Percentiles rank a stretch among this genome's conserved stretches.
phyloP scores from a whole-genome alignment of 2,797 vertebrate species.

The Cichlasoma orientale region DNA sequence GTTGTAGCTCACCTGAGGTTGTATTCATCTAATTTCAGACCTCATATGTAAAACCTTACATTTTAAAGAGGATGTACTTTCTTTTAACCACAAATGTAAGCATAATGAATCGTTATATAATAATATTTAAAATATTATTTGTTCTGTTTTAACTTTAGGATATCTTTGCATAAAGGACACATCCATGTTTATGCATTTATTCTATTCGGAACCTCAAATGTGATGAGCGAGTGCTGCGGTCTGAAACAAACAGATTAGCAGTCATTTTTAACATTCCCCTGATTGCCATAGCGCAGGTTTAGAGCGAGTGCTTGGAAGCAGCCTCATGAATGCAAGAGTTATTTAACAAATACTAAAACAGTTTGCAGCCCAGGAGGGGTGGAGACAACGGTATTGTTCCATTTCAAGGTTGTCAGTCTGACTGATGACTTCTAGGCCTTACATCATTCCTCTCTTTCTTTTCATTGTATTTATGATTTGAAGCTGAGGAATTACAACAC shows the following conservation, averaged over 20 bases:
- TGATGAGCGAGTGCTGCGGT: neutral
- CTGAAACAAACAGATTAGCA: conserved; percentile 50
- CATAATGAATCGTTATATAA: neutral
- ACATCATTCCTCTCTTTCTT: conserved; percentile 66
- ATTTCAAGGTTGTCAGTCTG: conserved; percentile 78
- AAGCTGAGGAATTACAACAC: conserved; percentile 64
- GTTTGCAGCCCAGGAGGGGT: conserved; percentile 62
- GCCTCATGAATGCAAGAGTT: conserved; percentile 67
- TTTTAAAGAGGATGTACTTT: neutral
- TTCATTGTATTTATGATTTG: conserved; percentile 74
- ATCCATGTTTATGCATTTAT: conserved; percentile 22
- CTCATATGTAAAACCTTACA: neutral
- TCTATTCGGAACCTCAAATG: conserved; percentile 3
- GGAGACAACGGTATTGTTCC: conserved; percentile 69
- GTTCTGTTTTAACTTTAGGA: conserved; percentile 8
- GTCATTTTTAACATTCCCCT: conserved; percentile 58
- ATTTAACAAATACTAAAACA: conserved; percentile 73
- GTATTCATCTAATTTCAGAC: neutral
- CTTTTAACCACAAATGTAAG: neutral
- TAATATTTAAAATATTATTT: conserved; percentile 33
- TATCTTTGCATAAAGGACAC: conserved; percentile 4
- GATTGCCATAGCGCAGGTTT: conserved; percentile 52
- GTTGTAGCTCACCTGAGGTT: neutral
- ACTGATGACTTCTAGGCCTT: conserved; percentile 72
- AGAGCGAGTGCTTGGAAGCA: conserved; percentile 44